These are phyloP conservation scores for Amphipoea lucens DNA, from an alignment of 2,888 invertebrate genomes.

Conservation along the genomic window DNA sequence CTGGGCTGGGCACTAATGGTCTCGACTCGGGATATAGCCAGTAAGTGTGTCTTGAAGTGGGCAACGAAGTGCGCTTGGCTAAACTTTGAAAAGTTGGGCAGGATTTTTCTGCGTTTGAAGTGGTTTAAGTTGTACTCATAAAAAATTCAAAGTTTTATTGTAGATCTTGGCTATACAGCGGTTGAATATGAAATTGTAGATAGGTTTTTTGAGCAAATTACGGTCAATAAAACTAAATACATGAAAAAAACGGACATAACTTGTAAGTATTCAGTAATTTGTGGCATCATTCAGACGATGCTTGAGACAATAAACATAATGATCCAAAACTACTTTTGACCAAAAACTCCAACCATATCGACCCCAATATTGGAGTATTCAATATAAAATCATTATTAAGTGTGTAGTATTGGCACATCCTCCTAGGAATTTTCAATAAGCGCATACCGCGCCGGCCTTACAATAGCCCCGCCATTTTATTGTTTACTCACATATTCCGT, in stretches of 20 bases:
- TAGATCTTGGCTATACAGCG: background rate
- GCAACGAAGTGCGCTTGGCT: constrained; percentile 9
- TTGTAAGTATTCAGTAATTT: background rate
- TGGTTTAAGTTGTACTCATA: background rate
- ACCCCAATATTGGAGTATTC: constrained; percentile 23
- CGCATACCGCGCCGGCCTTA: constrained; percentile 39
- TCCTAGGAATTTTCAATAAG: constrained; percentile 65
- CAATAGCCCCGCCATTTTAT: constrained; percentile 54
- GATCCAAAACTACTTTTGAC: background rate
- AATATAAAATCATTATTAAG: constrained; percentile 35
- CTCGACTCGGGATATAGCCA: constrained; percentile 15
- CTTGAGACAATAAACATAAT: background rate
- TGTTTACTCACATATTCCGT: constrained; percentile 41
- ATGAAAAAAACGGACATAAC: background rate
- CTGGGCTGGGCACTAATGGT: constrained; percentile 15
- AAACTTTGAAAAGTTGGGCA: background rate
- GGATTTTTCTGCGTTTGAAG: background rate
- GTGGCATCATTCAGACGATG: background rate
- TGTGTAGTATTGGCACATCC: constrained; percentile 40
- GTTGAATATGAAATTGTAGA: background rate
- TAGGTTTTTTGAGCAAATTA: background rate
- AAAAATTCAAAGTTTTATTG: background rate
- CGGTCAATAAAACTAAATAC: background rate
- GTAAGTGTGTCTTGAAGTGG: constrained; percentile 19
- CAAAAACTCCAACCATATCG: constrained; percentile 8